Evolutionary conservation across 2,888 invertebrate species (phyloP).

Genomic region (Vesta saturnalis): DNA sequence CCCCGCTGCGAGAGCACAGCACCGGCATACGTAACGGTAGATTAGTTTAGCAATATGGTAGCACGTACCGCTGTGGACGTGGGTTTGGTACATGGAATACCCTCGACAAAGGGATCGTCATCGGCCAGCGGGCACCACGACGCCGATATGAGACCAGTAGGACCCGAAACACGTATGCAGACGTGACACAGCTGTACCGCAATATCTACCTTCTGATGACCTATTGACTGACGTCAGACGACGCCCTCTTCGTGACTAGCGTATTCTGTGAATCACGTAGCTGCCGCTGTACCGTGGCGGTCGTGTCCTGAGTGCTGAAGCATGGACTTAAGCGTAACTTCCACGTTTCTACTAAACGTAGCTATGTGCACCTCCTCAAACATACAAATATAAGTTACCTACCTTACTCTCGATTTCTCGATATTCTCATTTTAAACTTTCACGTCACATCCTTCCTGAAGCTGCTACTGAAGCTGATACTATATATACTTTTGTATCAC

Average conservation of each 20-base stretch:
- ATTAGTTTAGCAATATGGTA: slow-evolving; percentile 23
- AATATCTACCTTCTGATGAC: slow-evolving; percentile 58
- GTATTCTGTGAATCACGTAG: slow-evolving; percentile 46
- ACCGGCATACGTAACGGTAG: slow-evolving; percentile 15
- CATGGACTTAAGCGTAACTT: slow-evolving; percentile 29
- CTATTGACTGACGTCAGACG: slow-evolving; percentile 58
- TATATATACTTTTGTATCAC: background rate
- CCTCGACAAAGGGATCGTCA: slow-evolving; percentile 26
- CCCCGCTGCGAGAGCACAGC: background rate
- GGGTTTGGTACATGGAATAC: slow-evolving; percentile 28
- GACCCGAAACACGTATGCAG: slow-evolving; percentile 60
- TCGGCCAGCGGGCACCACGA: slow-evolving; percentile 29
- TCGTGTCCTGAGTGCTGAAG: slow-evolving; percentile 37
- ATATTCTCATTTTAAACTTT: slow-evolving; percentile 1
- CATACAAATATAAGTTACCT: slow-evolving; percentile 15
- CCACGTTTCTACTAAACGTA: slow-evolving; percentile 25
- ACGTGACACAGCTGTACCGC: slow-evolving; percentile 61
- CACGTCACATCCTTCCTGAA: background rate
- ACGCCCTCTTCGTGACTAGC: slow-evolving; percentile 56
- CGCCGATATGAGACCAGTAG: slow-evolving; percentile 56
- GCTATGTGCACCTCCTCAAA: slow-evolving; percentile 27
- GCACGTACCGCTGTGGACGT: slow-evolving; percentile 21
- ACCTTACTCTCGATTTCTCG: slow-evolving; percentile 7
- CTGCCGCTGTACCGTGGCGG: slow-evolving; percentile 33
- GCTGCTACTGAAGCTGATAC: too few species aligned